Base-by-base conservation (phyloP, 1,140 invertebrate species). In the Caenorhabditis latens region DNA sequence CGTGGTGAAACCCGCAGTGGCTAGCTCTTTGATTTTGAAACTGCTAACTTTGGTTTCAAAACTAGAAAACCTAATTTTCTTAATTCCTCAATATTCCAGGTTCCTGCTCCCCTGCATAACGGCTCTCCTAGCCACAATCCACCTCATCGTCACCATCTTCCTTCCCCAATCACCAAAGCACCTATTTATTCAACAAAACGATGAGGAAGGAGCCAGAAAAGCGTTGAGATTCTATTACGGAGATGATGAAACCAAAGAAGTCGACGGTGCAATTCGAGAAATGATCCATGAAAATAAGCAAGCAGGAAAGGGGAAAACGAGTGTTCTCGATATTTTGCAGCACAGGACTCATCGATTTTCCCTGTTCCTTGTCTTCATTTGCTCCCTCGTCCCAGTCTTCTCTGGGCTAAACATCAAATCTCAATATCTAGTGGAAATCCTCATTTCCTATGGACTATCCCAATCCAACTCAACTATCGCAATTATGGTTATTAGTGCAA, bases 81-180 rank as follows among this genome's bases (percentile, higher is more conserved):
- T 2, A 32, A 32, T 32, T 32, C 32, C 32, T 32, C 32, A 32
- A 32, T 32, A 32, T 32, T 46, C 50, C 83, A 83, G 71, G 71
- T 46, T 43, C 40, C n/a, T 79, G 1, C 88, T 90, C 40, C 90
- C 90, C 4, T 87, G 71, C 14, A 48, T 90, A 24, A 85, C 85
- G 16, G 67, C 85, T 14, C n/a, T 90, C 2, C 43, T 91, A 19
- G 84, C 90, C 19, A 61, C 82, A 19, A 32, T 86, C 21, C 90
- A 90, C 48, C 63, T 90, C 16, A 43, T 65, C 19, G 14, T 91
- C 13, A 82, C 88, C 0, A n/a, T 43, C 4, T 46, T 46, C 53
- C 91, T 90, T 58, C 90, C 90, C 21, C 84, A 90, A 57, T 90
- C 88, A 16, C 90, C 90, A n/a, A 90, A 90, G 84, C 90, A 90